phyloP scores from a whole-genome alignment of 2,888 invertebrate species.

The Falcaria lacertinaria region DNA sequence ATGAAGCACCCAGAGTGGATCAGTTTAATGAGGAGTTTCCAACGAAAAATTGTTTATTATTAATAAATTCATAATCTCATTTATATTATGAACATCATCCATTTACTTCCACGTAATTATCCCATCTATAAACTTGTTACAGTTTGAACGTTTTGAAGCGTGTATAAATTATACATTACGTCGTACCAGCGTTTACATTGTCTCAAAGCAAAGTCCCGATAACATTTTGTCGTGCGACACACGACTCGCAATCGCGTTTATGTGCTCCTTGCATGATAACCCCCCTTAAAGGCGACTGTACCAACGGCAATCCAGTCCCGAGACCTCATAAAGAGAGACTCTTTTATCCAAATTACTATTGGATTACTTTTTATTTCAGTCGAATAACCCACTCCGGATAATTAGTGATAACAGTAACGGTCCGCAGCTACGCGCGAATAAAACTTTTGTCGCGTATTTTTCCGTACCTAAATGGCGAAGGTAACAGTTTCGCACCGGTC shows the following conservation, averaged over 20 bases:
- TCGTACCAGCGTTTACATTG: conserved; percentile 22
- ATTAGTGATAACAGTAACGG: conserved; percentile 54
- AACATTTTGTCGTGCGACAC: conserved; percentile 44
- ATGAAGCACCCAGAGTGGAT: conserved; percentile 74
- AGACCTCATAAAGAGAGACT: conserved; percentile 55
- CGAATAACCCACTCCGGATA: conserved; percentile 56
- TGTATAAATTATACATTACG: conserved; percentile 18
- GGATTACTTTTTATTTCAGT: conserved; percentile 60
- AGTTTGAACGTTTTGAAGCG: conserved; percentile 22
- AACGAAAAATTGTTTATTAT: conserved; percentile 68
- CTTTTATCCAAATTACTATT: conserved; percentile 63
- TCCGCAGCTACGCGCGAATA: conserved; percentile 26
- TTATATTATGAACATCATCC: conserved; percentile 48
- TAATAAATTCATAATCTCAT: conserved; percentile 57
- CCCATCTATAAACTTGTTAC: conserved; percentile 32
- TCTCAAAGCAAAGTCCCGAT: conserved; percentile 37
- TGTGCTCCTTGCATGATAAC: conserved; percentile 62
- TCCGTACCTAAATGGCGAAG: conserved; percentile 50
- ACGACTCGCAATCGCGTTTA: conserved; percentile 54
- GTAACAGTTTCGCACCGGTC: conserved; percentile 44
- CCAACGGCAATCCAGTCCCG: conserved; percentile 51
- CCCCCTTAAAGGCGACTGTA: conserved; percentile 50
- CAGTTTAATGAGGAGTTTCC: conserved; percentile 74
- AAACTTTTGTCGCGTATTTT: conserved; percentile 43
- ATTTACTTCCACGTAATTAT: conserved; percentile 46